Evolutionary conservation across 92 coral and sea anemone species (phyloP), one percentile per base, ranked within the genome.

Genomic region (Zoanthus solanderi): DNA sequence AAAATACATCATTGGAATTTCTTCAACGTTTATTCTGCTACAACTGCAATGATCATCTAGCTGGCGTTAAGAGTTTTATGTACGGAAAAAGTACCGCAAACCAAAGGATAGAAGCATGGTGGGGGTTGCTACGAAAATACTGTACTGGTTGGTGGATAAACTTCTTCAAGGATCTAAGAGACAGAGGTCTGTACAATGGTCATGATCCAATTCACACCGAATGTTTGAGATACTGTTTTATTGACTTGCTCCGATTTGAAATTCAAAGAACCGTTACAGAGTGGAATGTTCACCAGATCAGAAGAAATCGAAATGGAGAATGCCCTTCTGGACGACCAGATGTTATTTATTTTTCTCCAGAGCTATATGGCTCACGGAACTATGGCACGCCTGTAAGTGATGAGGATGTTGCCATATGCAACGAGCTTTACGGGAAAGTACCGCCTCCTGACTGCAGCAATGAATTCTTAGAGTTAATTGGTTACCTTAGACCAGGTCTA

Each of bases 381-480:
- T 65, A 83, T 79, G 92, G 91, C 34, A 82, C 75, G 58, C 75
- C 76, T 10, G 84, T 89, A 29, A 75, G 61, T 42, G 79, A 71
- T 63, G 88, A 89, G 37, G 91, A 89, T 15, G 91, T 89, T 75
- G 68, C 53, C 47, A 83, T 89, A 30, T 89, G 91, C 83, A 88
- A 71, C 56, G 91, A 53, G 31, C 61, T 83, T 56, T 89, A 89
- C 79, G 72, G 74, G 9, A 73, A 57, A 71, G 44, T 71, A 73
- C 87, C 87, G 42, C 91, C 91, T 45, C 23, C 74, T 71, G 85
- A 83, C 72, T 84, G 76, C 54, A 84, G 84, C 17, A 34, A 71
- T 7, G 85, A 89, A 68, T 89, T 89, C 77, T 57, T 89, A 52
- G 71, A 76, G 42, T 78, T 89, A 68, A 56, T 89, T 6, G 44